These are phyloP conservation scores for Galeopterus variegatus DNA, from an alignment of 2,113 vertebrate genomes.

Conservation along the genomic window DNA sequence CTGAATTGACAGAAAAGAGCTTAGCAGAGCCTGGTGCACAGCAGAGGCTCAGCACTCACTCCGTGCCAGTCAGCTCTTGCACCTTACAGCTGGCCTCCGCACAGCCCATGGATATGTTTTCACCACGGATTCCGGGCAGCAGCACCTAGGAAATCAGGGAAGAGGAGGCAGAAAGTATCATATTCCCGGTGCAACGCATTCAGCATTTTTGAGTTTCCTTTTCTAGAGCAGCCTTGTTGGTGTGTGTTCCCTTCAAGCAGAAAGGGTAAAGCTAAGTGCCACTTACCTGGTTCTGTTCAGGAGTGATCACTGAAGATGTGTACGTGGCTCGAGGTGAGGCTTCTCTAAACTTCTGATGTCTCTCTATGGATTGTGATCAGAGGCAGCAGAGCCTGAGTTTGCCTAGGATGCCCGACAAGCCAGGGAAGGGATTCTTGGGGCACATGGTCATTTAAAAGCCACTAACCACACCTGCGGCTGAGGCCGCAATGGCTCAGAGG, in stretches of 20 bases:
- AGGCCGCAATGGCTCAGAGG: not conserved
- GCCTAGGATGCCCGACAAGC: slow-evolving; percentile 37
- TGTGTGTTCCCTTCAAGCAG: not conserved
- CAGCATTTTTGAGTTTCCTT: not conserved
- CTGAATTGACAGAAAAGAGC: not conserved
- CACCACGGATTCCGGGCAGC: not conserved
- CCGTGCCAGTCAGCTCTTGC: not conserved
- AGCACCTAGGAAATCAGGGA: not conserved
- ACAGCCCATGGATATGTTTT: not conserved
- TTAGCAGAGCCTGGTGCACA: not conserved
- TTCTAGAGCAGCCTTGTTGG: not conserved
- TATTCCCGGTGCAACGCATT: not conserved
- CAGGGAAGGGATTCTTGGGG: not conserved
- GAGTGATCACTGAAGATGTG: not conserved
- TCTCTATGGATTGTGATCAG: slow-evolving; percentile 14
- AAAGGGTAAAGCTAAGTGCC: slow-evolving; percentile 21
- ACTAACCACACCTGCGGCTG: slow-evolving; percentile 29
- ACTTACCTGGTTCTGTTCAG: slow-evolving; percentile 7
- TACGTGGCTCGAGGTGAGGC: not conserved
- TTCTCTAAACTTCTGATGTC: slow-evolving; percentile 11
- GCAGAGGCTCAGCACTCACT: no score
- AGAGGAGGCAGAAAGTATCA: not conserved
- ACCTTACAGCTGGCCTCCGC: not conserved
- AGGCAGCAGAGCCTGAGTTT: not conserved
- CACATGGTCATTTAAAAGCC: slow-evolving; percentile 58